Evolutionary conservation across 2,113 vertebrate species (phyloP), one percentile per base, ranked within the genome.

Genomic region (Chloropsis hardwickii): DNA sequence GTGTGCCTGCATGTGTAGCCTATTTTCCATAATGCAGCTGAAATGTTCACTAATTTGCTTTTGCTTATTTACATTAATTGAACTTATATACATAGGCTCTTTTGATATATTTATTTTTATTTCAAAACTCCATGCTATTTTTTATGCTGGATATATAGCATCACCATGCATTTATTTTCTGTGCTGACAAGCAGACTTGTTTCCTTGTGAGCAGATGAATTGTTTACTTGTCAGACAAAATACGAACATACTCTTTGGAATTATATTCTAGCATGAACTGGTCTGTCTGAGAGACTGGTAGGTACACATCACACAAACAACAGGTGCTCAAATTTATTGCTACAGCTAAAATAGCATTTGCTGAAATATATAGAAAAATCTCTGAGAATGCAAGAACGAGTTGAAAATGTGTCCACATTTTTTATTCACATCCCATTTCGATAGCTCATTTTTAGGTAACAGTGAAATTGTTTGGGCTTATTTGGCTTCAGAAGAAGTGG

Each of bases 221-320:
- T 71, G 65, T 76, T 92, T 87, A 29, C 31, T 95, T 92, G 90
- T 69, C 73, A 69, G 78, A 31, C 53, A 79, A 78, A 91, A 87
- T 53, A 62, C 6, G 44, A 95, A 66, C 18, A 57, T 62, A n/a
- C 12, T 66, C 31, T 86, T 77, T 60, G 60, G 47, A 93, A 86
- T 78, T 64, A 21, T 12, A 45, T 66, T 64, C 25, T 51, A 53
- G 40, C 58, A 65, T 29, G 45, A 33, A 62, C 56, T 83, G 47
- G 33, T 94, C 54, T 73, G 64, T 58, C 67, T 88, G 90, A 86
- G 81, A 70, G 60, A 40, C 35, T 44, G 39, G 29, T 88, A 78
- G 83, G 40, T 71, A 42, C 31, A 54, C 31, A 44, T 69, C 77
- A 58, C 39, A 67, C 47, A 83, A 91, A 86, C n/a, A 88, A 64